phyloP scores from a whole-genome alignment of 2,113 vertebrate species.

The Odocoileus hemionus region DNA sequence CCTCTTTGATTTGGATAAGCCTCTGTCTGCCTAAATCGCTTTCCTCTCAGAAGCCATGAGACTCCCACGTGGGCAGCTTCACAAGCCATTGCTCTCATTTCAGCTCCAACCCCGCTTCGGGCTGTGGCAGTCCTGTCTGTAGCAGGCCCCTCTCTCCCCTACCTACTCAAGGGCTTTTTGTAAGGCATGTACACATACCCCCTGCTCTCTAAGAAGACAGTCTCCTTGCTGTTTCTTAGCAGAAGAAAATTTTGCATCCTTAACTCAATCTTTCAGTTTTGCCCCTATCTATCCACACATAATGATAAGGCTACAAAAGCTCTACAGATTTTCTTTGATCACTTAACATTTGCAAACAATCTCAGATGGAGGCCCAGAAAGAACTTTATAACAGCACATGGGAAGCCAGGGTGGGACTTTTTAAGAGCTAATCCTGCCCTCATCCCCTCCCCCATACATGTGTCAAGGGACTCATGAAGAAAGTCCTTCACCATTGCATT shows the following conservation, averaged over 20 bases:
- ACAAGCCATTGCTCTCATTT: conserved; percentile 45
- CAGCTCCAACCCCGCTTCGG: neutral
- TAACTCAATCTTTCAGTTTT: neutral
- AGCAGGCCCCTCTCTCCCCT: neutral
- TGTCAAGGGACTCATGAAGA: neutral
- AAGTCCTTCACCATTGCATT: neutral
- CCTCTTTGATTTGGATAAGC: conserved; percentile 7
- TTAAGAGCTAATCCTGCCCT: neutral
- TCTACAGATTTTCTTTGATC: neutral
- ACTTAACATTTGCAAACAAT: neutral
- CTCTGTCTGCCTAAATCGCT: conserved; percentile 1
- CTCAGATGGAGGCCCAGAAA: neutral
- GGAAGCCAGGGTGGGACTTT: neutral
- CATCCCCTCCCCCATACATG: neutral
- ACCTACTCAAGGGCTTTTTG: conserved; percentile 50
- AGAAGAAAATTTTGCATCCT: neutral
- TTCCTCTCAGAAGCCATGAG: conserved; percentile 26
- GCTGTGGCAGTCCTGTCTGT: neutral
- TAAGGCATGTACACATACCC: neutral
- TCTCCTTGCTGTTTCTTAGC: neutral
- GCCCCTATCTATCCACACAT: neutral
- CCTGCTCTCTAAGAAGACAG: neutral
- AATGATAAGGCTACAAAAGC: neutral
- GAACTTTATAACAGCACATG: neutral
- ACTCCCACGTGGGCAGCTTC: conserved; percentile 34